Conservation (phyloP, 2,797 vertebrate genomes). For the Distichodus sexfasciatus region DNA sequence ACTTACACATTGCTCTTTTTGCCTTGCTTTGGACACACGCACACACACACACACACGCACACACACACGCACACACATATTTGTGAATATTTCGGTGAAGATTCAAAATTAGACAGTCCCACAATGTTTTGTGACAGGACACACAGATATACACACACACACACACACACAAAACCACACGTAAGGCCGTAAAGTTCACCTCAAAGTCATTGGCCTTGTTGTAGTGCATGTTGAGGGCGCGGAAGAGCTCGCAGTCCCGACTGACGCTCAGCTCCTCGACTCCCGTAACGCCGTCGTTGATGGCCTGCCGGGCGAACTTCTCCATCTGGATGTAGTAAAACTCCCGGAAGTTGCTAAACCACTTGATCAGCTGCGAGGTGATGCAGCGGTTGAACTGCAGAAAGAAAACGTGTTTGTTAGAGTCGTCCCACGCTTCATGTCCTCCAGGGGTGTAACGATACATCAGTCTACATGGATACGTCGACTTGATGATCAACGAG, state of each 20-base stretch:
- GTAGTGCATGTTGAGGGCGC: conserved; percentile 99
- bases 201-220: conserved; percentile 99
- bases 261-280: conserved; percentile 91
- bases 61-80: not conserved
- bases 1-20: no score
- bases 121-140: no score
- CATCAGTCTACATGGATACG: no score
- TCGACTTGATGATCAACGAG: no score
- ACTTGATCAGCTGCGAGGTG: conserved; percentile 99
- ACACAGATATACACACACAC: conserved; percentile 57
- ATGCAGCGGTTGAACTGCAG: conserved; percentile 98
- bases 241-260: conserved; percentile 96
- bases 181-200: conserved; percentile 78
- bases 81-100: no score
- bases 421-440: no score
- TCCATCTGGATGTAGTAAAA: conserved; percentile 99
- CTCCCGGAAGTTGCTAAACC: conserved; percentile 99
- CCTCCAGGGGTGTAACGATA: no score
- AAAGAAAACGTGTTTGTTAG: no score
- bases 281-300: conserved; percentile 93
- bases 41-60: not conserved
- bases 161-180: conserved; percentile 21
- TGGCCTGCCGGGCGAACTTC: conserved; percentile 96
- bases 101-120: no score
- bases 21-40: not conserved